A percentile compares a stretch with the other conserved stretches of the same genome.
Evolutionary conservation across 1,140 invertebrate species (phyloP).

Genomic region (Sinonovacula constricta): DNA sequence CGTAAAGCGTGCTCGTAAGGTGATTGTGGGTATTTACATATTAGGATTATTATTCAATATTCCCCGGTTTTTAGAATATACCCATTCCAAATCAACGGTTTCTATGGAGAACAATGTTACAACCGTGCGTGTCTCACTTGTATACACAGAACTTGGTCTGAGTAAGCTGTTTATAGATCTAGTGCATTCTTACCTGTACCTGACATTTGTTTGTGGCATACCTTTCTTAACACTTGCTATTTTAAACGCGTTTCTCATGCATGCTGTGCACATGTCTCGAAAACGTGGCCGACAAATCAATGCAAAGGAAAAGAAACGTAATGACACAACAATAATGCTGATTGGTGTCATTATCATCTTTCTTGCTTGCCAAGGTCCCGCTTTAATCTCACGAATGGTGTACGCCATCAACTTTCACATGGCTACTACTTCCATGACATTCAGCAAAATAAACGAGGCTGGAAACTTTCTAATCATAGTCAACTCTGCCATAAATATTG

Average conservation of each 20-base stretch:
- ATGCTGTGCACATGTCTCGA: conserved; percentile 74
- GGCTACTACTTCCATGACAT: conserved; percentile 40
- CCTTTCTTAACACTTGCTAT: conserved; percentile 75
- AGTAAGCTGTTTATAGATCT: conserved; percentile 70
- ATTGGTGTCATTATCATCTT: conserved; percentile 77
- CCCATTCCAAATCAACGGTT: conserved; percentile 43
- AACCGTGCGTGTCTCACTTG: conserved; percentile 55
- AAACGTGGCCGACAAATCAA: conserved; percentile 73
- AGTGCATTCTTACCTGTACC: conserved; percentile 76
- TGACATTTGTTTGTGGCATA: conserved; percentile 75
- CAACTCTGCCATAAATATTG: conserved; percentile 78
- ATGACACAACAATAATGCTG: conserved; percentile 78
- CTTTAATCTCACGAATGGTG: conserved; percentile 74
- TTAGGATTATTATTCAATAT: conserved; percentile 71
- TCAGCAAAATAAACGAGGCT: conserved; percentile 73
- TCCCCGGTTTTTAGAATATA: conserved; percentile 77
- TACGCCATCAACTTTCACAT: conserved; percentile 71
- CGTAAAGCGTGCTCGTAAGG: conserved; percentile 66
- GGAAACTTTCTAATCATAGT: conserved; percentile 76
- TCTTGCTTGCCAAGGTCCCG: conserved; percentile 77
- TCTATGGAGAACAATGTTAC: conserved; percentile 21
- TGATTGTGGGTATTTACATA: conserved; percentile 68
- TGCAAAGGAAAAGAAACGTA: conserved; percentile 73
- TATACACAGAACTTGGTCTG: conserved; percentile 69
- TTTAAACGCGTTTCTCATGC: conserved; percentile 76